Conservation (phyloP, 2,888 invertebrate species). For the Aleiodes testaceus region DNA sequence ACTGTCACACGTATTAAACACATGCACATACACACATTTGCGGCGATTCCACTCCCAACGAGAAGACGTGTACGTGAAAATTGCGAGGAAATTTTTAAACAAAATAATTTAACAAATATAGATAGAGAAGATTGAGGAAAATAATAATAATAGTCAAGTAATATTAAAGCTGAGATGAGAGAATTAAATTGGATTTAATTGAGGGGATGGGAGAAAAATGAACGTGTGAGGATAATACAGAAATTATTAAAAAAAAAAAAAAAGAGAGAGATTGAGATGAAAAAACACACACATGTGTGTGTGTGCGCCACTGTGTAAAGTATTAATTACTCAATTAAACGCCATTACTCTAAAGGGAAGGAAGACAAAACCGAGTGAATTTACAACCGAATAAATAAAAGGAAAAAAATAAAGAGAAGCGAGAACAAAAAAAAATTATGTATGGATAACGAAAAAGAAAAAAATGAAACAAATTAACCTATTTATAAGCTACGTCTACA, state of each 20-base stretch:
- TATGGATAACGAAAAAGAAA: conserved; percentile 51
- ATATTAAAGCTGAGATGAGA: conserved; percentile 27
- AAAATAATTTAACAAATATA: conserved; percentile 17
- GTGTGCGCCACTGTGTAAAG: conserved; percentile 65
- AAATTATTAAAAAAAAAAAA: conserved; percentile 35
- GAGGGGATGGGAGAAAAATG: conserved; percentile 25
- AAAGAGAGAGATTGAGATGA: conserved; percentile 51
- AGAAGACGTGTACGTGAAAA: conserved; percentile 48
- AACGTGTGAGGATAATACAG: conserved; percentile 36
- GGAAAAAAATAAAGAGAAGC: conserved; percentile 61
- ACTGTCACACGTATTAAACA: too few relatives aligned
- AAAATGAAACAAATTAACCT: conserved; percentile 69
- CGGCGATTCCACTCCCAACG: conserved; percentile 33
- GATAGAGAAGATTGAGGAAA: conserved; percentile 43
- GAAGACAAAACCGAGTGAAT: conserved; percentile 36
- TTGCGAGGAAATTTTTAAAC: conserved; percentile 45
- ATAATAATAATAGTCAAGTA: conserved; percentile 40
- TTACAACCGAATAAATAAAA: conserved; percentile 47
- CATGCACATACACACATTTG: too few relatives aligned
- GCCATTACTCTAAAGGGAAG: conserved; percentile 64
- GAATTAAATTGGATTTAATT: conserved; percentile 35
- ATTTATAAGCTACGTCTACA: conserved; percentile 72
- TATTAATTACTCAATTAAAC: conserved; percentile 68
- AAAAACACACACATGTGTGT: conserved; percentile 6
- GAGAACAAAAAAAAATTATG: conserved; percentile 42